phyloP scores from a whole-genome alignment of 2,797 vertebrate species.

The Carcharodon carcharias region DNA sequence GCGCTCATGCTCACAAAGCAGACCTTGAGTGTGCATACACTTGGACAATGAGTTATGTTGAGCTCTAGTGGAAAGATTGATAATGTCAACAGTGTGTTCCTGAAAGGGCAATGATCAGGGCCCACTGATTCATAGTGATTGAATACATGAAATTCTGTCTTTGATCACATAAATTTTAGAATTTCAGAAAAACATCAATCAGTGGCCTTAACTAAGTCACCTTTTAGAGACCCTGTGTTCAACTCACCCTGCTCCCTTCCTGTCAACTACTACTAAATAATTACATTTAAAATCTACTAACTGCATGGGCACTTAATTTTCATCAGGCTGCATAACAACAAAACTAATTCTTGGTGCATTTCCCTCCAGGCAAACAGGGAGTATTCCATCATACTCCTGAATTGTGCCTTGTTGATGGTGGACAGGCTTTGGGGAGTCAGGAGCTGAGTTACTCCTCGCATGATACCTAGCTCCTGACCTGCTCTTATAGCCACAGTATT shows the following conservation, averaged over 20 bases:
- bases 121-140: conserved; percentile 17
- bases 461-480: no score
- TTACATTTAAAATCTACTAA: background rate
- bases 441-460: no score
- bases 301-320: background rate
- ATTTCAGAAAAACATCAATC: background rate
- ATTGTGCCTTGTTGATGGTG: no score
- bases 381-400: no score
- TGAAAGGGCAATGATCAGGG: background rate
- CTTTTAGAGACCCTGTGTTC: background rate
- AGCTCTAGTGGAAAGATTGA: background rate
- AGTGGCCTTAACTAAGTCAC: background rate
- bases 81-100: background rate
- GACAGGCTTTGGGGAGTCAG: no score
- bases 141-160: background rate
- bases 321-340: background rate
- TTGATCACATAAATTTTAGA: background rate
- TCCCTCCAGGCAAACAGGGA: no score
- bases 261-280: background rate
- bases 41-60: background rate
- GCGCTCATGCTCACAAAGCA: background rate
- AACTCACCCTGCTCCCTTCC: background rate
- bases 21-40: background rate
- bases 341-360: background rate
- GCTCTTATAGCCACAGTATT: no score